phyloP scores from a whole-genome alignment of 2,888 invertebrate genomes.

The Xestia xanthographa region DNA sequence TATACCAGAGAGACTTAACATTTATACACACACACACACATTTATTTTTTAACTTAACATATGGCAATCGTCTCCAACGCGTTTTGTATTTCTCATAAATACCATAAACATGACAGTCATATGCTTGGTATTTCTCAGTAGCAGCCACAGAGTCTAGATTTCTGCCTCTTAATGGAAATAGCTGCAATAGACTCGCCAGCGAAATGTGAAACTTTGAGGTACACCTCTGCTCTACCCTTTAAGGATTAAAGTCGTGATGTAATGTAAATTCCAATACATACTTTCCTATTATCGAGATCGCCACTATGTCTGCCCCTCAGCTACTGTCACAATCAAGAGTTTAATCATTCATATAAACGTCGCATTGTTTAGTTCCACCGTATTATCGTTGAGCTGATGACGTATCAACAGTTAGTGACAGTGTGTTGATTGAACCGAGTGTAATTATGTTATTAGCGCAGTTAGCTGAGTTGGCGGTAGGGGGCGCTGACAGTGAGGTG shows the following conservation, averaged over 20 bases:
- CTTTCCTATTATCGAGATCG: neutral
- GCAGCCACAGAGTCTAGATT: neutral
- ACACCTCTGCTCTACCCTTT: neutral
- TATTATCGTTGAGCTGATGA: slow-evolving; percentile 36
- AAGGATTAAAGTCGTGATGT: neutral
- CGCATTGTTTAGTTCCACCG: slow-evolving; percentile 56
- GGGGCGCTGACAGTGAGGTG: neutral
- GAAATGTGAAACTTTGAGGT: neutral
- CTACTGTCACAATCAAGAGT: slow-evolving; percentile 22
- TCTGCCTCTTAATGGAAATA: neutral
- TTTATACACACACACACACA: too few species aligned
- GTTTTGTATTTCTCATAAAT: neutral
- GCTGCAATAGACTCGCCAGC: neutral
- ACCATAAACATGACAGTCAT: neutral
- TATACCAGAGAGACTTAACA: neutral
- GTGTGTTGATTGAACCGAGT: slow-evolving; percentile 47
- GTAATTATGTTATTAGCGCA: slow-evolving; percentile 31
- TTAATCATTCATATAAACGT: slow-evolving; percentile 61
- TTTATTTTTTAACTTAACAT: neutral
- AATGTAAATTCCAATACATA: neutral
- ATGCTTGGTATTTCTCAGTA: neutral
- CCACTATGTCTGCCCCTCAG: neutral
- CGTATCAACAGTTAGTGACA: slow-evolving; percentile 30
- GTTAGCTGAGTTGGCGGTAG: neutral
- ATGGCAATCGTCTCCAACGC: neutral